These are phyloP conservation scores for Microtus pennsylvanicus DNA, from an alignment of 2,113 vertebrate genomes.

Conservation along the genomic window DNA sequence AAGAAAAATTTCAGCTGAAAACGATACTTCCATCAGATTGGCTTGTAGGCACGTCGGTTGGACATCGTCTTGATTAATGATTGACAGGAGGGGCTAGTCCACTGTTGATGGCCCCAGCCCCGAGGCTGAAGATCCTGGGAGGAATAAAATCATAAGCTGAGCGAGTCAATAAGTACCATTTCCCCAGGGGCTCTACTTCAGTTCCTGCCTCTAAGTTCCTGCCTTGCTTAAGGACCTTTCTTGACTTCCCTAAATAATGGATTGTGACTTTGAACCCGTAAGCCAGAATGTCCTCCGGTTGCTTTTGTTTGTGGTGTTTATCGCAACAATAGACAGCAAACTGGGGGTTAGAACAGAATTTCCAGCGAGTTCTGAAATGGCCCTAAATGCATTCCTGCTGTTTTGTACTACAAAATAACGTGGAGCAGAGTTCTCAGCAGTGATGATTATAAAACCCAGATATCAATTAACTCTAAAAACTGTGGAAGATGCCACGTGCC, in stretches of 20 bases:
- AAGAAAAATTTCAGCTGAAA: not conserved
- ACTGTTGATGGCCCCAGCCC: not conserved
- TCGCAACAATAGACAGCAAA: not conserved
- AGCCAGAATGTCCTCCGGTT: not conserved
- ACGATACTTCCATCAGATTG: not conserved
- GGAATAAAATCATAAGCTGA: not conserved
- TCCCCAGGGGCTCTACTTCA: not conserved
- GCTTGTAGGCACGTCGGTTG: not conserved
- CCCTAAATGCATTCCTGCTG: not conserved
- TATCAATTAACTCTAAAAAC: not conserved
- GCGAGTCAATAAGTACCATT: not conserved
- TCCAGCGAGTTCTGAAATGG: not conserved
- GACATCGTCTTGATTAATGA: not conserved
- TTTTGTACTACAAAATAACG: not conserved
- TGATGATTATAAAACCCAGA: not conserved
- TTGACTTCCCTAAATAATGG: not conserved
- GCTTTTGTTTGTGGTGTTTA: not conserved
- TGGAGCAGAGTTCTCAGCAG: not conserved
- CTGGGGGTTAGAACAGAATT: not conserved
- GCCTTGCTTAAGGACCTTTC: not conserved
- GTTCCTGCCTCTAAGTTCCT: not conserved
- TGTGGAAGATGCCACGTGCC: not conserved
- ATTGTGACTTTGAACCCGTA: not conserved
- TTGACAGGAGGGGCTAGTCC: not conserved
- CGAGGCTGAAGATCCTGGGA: not conserved